Percentiles rank a stretch among this genome's conserved stretches.
Evolutionary conservation across 1,140 invertebrate genomes (phyloP).

Genomic region (Zaprionus camerounensis): DNA sequence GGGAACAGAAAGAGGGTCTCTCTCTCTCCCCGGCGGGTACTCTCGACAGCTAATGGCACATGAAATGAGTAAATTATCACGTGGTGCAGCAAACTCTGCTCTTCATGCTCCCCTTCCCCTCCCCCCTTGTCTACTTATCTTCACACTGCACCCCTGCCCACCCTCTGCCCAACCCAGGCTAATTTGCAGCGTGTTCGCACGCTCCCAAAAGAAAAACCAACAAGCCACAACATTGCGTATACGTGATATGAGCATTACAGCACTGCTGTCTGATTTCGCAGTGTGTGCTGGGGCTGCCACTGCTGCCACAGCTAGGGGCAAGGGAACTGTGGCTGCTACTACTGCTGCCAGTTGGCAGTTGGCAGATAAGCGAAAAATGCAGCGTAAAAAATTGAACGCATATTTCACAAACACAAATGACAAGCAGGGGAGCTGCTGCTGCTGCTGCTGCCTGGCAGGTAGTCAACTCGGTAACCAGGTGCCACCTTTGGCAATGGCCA

Average conservation of each 20-base stretch:
- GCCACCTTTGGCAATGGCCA: constrained; percentile 35
- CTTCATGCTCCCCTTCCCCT: background rate
- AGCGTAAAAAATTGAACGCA: constrained; percentile 81
- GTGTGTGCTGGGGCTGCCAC: constrained; percentile 33
- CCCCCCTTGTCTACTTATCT: background rate
- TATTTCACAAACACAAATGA: constrained; percentile 78
- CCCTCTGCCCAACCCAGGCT: constrained; percentile 45
- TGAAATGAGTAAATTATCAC: constrained; percentile 81
- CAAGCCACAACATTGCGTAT: constrained; percentile 80
- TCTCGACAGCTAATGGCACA: constrained; percentile 75
- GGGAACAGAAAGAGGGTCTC: background rate
- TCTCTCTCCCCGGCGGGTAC: background rate
- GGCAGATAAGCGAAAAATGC: constrained; percentile 75
- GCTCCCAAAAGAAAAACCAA: constrained; percentile 65
- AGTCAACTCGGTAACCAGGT: constrained; percentile 33
- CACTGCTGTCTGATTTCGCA: constrained; percentile 26
- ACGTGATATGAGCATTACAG: constrained; percentile 71
- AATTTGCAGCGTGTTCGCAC: constrained; percentile 66
- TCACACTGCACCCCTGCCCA: background rate
- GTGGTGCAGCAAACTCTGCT: constrained; percentile 35
- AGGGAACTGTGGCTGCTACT: background rate
- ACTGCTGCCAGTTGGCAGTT: constrained; percentile 55
- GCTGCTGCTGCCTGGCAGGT: constrained; percentile 1
- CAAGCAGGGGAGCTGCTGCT: constrained; percentile 31
- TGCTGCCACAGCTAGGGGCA: constrained; percentile 14